Conservation (phyloP, 2,888 invertebrate species). For the Habroteleia sp. region DNA sequence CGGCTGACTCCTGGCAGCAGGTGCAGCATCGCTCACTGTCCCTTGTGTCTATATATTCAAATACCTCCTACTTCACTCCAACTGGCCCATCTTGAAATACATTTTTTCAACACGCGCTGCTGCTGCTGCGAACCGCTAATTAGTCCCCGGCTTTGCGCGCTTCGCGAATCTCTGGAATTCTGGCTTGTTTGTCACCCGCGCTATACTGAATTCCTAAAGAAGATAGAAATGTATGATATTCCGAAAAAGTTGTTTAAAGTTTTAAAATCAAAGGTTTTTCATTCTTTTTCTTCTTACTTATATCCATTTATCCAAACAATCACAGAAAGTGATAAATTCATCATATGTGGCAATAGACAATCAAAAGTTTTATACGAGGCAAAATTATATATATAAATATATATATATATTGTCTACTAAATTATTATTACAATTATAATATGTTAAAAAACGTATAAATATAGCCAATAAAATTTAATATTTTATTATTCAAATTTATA, state of each 20-base stretch:
- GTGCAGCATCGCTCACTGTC: constrained; percentile 80
- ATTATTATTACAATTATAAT: no score
- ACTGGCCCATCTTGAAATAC: constrained; percentile 65
- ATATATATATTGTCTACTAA: no score
- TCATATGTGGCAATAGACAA: no score
- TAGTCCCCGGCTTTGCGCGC: constrained; percentile 73
- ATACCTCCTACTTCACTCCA: constrained; percentile 68
- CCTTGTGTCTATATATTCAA: constrained; percentile 75
- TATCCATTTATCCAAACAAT: not conserved
- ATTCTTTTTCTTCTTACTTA: not conserved
- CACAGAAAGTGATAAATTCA: no score
- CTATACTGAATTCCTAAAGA: constrained; percentile 70
- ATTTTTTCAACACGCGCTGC: constrained; percentile 64
- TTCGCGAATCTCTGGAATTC: constrained; percentile 66
- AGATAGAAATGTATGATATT: constrained; percentile 59
- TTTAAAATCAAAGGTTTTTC: not conserved
- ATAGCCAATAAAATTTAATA: no score
- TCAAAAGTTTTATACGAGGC: no score
- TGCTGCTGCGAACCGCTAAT: constrained; percentile 75
- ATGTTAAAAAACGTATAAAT: no score
- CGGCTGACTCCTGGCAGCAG: constrained; percentile 76
- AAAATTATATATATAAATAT: no score
- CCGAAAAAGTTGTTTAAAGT: constrained; percentile 12
- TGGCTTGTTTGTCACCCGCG: constrained; percentile 69
- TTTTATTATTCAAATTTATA: no score